A percentile compares a stretch with the other conserved stretches of the same genome.
Conservation (phyloP, 2,797 vertebrate genomes). For the Macropus fuliginosus region DNA sequence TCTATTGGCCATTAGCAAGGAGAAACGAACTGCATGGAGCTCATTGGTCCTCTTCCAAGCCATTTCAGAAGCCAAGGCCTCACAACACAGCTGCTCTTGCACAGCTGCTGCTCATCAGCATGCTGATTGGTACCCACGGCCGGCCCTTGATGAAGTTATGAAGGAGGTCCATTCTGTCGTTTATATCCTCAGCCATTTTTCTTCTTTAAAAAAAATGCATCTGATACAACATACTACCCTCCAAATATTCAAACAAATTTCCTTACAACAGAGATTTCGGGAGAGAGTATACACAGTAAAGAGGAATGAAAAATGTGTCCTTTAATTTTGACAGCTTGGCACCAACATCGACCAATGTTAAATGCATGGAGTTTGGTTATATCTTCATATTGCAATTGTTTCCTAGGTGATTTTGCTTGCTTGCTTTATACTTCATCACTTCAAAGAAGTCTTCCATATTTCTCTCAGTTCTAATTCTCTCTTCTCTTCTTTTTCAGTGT, state of each 20-base stretch:
- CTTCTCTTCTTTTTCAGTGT: no score
- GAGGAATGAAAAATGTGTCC: neutral
- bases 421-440: neutral
- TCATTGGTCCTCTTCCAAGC: neutral
- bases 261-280: neutral
- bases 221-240: neutral
- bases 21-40: neutral
- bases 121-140: neutral
- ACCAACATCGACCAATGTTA: neutral
- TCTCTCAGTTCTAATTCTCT: no score
- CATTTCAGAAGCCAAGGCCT: neutral
- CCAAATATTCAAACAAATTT: neutral
- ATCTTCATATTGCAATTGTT: neutral
- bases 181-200: neutral
- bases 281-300: neutral
- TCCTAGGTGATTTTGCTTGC: neutral
- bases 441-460: no score
- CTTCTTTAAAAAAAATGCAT: neutral
- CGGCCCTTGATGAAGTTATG: neutral
- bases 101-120: rapidly evolving
- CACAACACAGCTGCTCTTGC: neutral
- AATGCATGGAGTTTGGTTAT: neutral
- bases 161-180: neutral
- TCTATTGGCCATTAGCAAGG: neutral
- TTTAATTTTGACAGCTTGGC: neutral